Base-by-base conservation (phyloP, 2,888 invertebrate genomes). In the Agrochola macilenta region DNA sequence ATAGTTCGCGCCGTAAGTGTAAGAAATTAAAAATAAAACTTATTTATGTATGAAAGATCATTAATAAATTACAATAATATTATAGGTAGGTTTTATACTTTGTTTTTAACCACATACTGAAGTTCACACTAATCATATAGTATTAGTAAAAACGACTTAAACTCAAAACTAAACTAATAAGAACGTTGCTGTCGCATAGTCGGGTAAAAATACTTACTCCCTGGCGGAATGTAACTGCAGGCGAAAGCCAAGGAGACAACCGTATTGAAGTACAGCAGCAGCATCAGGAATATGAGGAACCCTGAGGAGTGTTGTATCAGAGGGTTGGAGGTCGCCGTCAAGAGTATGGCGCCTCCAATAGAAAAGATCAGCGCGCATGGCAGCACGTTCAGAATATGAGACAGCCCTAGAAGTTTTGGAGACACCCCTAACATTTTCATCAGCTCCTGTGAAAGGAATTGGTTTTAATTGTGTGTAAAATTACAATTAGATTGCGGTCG, bases 401-500 rank as follows among this genome's bases (percentile, higher is more conserved):
- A 97, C 5, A 97, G 39, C 97, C 97, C 97, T 74, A 98, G 97
- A 82, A 97, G 93, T 95, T 97, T 97, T 64, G 97, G 96, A 35
- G 97, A 97, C 74, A 98, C 95, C 0, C 98, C 98, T 95, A 98
- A 98, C 97, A 98, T 98, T 94, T 98, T 98, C 97, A 98, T 97
- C 43, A 98, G 97, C 93, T 98, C 98, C 98, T 98, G 92, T 8
- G 49, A 66, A 61, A 60, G n/a, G 20, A 20, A 39, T 58, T n/a
- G 20, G 58, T 60, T 60, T 69, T 69, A 35, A 52, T 30, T 23
- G 20, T 14, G 49, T 66, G 49, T 49, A 26, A 64, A 43, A n/a
- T 43, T 64, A 43, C 17, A 65, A 26, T 11, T 46, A 46, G n/a
- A 26, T 65, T 65, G 11, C 7, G 7, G 3, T 65, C 4, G 3